phyloP scores from a whole-genome alignment of 2,113 vertebrate species.

The Brachionichthys hirsutus region DNA sequence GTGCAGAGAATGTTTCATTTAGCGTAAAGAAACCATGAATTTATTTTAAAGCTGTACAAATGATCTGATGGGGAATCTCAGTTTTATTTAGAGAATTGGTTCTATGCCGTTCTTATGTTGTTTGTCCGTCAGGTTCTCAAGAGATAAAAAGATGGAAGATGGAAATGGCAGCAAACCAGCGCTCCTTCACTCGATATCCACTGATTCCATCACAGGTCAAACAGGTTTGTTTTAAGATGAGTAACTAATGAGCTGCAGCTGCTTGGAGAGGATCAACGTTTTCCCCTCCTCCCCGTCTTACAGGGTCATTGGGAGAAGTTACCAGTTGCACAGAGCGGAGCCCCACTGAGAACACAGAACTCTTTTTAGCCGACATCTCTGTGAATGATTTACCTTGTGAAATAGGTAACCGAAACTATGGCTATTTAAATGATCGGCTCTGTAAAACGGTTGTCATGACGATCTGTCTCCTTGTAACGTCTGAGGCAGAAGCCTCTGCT shows the following conservation, averaged over 20 bases:
- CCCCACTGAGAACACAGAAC: constrained; percentile 30
- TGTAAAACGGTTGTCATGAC: neutral
- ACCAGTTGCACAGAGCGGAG: constrained; percentile 23
- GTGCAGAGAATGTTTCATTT: neutral
- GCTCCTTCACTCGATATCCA: neutral
- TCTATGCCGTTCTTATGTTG: no score
- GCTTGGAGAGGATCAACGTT: neutral
- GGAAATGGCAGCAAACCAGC: neutral
- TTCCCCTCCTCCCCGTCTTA: constrained; percentile 5
- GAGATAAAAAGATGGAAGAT: constrained; percentile 11
- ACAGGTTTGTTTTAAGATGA: constrained; percentile 29
- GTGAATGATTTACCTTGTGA: neutral
- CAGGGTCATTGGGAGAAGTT: constrained; percentile 28
- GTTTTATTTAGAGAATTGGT: no score
- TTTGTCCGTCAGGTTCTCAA: no score
- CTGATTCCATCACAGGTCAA: neutral
- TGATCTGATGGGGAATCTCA: no score
- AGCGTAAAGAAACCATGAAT: no score
- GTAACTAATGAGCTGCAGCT: neutral
- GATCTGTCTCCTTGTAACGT: constrained; percentile 2
- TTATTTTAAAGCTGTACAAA: no score
- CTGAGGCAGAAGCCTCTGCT: constrained; percentile 3
- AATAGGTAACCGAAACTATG: constrained; percentile 7
- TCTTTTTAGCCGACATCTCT: constrained; percentile 33
- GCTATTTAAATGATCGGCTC: neutral